Conservation (phyloP, 2,113 vertebrate genomes). For the Chunga burmeisteri region DNA sequence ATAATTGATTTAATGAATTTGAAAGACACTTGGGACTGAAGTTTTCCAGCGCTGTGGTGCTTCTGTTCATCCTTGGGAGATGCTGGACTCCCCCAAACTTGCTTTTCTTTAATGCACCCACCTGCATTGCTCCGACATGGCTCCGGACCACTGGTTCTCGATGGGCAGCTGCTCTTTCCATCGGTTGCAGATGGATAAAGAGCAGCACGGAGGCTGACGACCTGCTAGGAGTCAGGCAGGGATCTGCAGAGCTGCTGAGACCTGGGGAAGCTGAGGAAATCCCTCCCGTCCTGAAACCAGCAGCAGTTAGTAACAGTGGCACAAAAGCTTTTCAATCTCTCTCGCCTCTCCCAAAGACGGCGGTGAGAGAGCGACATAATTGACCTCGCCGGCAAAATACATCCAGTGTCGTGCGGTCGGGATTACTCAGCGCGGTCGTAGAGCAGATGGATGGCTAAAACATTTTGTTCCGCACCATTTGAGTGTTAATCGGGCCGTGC, state of each 20-base stretch:
- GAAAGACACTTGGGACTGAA: not conserved
- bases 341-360: accelerated
- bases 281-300: not conserved
- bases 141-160: not conserved
- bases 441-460: not conserved
- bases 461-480: not conserved
- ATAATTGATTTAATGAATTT: not conserved
- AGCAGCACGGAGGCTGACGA: not conserved
- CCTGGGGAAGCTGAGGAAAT: not conserved
- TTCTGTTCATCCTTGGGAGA: not conserved
- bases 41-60: not conserved
- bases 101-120: not conserved
- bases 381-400: not conserved
- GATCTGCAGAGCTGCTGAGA: not conserved
- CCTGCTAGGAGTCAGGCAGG: not conserved
- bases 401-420: accelerated
- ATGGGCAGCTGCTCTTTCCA: accelerated
- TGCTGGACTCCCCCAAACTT: not conserved
- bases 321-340: not conserved
- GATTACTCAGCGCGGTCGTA: accelerated
- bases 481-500: not conserved
- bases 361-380: too few relatives aligned
- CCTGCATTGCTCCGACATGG: not conserved
- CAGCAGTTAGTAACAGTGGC: not conserved
- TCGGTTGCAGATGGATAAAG: not conserved